Percentiles rank a stretch among this genome's conserved stretches.
Conservation (phyloP, 1,140 invertebrate species). For the Bombyx mori region DNA sequence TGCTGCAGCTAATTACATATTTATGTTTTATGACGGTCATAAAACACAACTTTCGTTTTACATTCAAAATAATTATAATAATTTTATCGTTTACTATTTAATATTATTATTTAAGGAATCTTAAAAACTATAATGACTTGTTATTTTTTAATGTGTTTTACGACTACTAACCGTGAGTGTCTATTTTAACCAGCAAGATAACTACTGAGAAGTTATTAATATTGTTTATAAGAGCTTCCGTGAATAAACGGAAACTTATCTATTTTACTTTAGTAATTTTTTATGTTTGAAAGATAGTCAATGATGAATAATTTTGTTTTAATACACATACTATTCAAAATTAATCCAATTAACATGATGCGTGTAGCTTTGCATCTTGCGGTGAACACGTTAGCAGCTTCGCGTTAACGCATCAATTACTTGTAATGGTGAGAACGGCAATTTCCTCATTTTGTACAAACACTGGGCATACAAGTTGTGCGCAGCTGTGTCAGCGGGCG, state of each 20-base stretch:
- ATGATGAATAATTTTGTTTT: neutral
- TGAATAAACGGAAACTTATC: too few species aligned
- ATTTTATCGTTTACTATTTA: too few species aligned
- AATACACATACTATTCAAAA: neutral
- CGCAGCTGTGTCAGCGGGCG: conserved; percentile 42
- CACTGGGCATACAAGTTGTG: conserved; percentile 20
- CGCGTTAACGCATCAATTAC: conserved; percentile 29
- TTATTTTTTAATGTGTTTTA: too few species aligned
- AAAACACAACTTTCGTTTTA: too few species aligned
- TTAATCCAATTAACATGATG: neutral
- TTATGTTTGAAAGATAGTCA: neutral
- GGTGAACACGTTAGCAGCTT: conserved; percentile 18
- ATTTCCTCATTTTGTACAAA: conserved; percentile 38
- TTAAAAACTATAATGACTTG: too few species aligned
- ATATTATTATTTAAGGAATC: too few species aligned
- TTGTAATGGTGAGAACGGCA: conserved; percentile 19
- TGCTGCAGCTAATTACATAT: neutral
- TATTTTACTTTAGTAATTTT: neutral
- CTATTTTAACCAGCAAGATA: too few species aligned
- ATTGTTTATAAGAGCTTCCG: too few species aligned
- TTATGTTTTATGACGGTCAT: too few species aligned
- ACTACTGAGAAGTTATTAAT: too few species aligned
- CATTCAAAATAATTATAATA: too few species aligned
- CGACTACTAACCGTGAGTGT: too few species aligned
- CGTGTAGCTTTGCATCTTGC: conserved; percentile 12